Percentiles rank a stretch among this genome's conserved stretches.
Evolutionary conservation across 2,888 invertebrate species (phyloP).

Genomic region (Apotomis turbidana): DNA sequence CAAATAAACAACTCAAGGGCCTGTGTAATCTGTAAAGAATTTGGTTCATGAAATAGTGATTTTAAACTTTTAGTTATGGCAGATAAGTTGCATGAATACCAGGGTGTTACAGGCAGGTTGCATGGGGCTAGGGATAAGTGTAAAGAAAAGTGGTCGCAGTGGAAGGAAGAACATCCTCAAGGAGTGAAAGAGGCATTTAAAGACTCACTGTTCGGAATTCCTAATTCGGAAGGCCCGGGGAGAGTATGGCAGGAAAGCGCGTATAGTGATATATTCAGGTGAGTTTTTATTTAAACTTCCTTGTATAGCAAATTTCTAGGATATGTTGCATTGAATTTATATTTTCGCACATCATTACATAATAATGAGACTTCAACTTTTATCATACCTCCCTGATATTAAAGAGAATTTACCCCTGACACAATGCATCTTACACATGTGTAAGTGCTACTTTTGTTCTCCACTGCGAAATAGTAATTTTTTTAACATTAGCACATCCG

Average conservation of each 20-base stretch:
- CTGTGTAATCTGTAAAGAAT: not conserved
- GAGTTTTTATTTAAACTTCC: conserved; percentile 30
- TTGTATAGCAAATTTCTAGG: not conserved
- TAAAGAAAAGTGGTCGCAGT: conserved; percentile 84
- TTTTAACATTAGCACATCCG: no score
- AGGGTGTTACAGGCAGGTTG: conserved; percentile 88
- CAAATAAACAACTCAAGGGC: conserved; percentile 6
- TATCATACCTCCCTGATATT: no score
- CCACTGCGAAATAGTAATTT: no score
- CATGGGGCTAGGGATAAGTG: conserved; percentile 87
- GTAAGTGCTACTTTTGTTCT: no score
- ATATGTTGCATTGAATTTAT: no score
- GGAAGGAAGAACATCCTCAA: conserved; percentile 85
- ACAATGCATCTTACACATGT: no score
- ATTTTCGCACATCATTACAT: no score
- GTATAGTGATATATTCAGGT: conserved; percentile 75
- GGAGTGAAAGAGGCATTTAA: conserved; percentile 81
- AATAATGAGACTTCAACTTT: no score
- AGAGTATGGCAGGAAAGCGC: conserved; percentile 69
- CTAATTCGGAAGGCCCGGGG: conserved; percentile 70
- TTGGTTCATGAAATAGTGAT: conserved; percentile 42
- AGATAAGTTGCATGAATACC: conserved; percentile 92
- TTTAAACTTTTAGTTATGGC: conserved; percentile 75
- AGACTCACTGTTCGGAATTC: conserved; percentile 72
- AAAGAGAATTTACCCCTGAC: not conserved